A percentile compares a stretch with the other conserved stretches of the same genome.
Conservation (phyloP, 2,888 invertebrate genomes). For the Clanis bilineata region DNA sequence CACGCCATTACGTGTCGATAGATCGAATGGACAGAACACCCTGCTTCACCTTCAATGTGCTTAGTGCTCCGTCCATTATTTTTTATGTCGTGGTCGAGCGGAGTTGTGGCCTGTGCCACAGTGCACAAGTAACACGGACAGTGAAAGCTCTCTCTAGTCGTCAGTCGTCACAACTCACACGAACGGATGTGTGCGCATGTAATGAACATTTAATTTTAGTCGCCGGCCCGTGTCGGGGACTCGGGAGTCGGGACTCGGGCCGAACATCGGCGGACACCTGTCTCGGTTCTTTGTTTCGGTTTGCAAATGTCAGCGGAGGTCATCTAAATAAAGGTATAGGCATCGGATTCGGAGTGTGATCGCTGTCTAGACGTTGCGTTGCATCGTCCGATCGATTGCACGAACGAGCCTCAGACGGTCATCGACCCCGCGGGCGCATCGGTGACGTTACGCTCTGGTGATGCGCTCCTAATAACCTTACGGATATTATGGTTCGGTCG, state of each 20-base stretch:
- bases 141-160: constrained; percentile 69
- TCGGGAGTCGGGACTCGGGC: no score
- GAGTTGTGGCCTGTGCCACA: background rate
- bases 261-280: constrained; percentile 71
- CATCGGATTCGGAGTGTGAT: constrained; percentile 71
- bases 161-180: constrained; percentile 21
- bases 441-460: constrained; percentile 80
- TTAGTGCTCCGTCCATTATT: no score
- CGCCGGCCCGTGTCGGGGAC: constrained; percentile 49
- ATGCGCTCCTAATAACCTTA: constrained; percentile 74
- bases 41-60: no score
- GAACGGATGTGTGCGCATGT: constrained; percentile 49
- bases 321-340: constrained; percentile 78
- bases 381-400: constrained; percentile 81
- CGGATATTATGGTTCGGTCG: constrained; percentile 60
- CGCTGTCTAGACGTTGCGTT: constrained; percentile 78
- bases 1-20: no score
- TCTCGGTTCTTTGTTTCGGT: constrained; percentile 77
- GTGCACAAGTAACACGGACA: constrained; percentile 39
- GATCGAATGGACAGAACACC: no score
- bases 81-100: no score
- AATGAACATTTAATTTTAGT: constrained; percentile 73
- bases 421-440: constrained; percentile 79
- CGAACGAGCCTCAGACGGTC: constrained; percentile 78
- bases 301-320: constrained; percentile 78